phyloP scores from a whole-genome alignment of 1,140 invertebrate genomes.

The Camponotus pennsylvanicus region DNA sequence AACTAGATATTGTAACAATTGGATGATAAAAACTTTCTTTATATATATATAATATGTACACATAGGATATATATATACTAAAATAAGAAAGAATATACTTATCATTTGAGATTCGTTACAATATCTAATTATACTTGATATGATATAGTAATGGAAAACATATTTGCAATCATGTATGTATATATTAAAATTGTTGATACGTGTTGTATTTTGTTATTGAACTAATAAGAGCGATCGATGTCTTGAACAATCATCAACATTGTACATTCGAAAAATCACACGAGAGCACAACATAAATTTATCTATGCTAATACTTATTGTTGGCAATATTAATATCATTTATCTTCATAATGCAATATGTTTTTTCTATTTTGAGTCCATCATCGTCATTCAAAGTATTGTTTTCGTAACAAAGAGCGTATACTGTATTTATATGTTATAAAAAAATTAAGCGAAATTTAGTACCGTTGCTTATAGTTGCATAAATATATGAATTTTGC shows the following conservation, averaged over 20 bases:
- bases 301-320: neutral
- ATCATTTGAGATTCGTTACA: neutral
- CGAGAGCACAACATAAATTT: constrained; percentile 5
- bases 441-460: too few species aligned
- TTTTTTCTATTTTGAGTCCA: neutral
- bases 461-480: neutral
- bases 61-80: neutral
- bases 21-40: neutral
- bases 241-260: neutral
- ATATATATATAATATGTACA: neutral
- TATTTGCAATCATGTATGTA: neutral
- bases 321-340: constrained; percentile 3
- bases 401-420: neutral
- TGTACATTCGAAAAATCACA: constrained; percentile 6
- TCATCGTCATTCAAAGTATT: neutral
- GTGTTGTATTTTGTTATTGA: neutral
- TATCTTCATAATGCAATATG: constrained; percentile 13
- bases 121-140: neutral
- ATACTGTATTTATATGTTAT: too few species aligned
- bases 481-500: neutral
- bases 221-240: neutral
- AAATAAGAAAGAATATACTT: neutral
- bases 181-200: neutral
- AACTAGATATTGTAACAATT: too few species aligned
- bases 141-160: neutral